Conservation (phyloP, 2,888 invertebrate species). For the Leptinotarsa tumamoca region DNA sequence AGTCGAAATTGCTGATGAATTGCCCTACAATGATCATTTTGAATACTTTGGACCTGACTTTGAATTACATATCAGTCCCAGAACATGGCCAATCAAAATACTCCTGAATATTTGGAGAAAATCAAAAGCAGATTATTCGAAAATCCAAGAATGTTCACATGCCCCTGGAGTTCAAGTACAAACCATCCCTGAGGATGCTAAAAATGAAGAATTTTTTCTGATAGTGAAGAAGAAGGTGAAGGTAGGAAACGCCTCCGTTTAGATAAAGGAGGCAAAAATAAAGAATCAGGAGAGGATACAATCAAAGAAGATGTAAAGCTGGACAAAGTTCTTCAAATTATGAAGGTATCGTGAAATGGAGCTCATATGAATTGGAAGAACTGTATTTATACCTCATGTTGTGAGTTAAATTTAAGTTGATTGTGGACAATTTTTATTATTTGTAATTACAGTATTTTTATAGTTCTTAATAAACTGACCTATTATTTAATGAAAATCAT, state of each 20-base stretch:
- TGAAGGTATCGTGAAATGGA: too few relatives aligned
- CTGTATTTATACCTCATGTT: too few relatives aligned
- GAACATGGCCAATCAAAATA: constrained; percentile 87
- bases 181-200: constrained; percentile 86
- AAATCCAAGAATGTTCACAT: constrained; percentile 96
- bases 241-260: constrained; percentile 81
- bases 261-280: constrained; percentile 69
- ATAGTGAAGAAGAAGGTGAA: constrained; percentile 91
- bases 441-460: constrained; percentile 5
- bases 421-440: background rate
- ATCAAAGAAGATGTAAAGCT: constrained; percentile 75
- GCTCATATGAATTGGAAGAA: too few relatives aligned
- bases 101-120: constrained; percentile 96
- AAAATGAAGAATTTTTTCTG: constrained; percentile 87
- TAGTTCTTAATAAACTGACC: constrained; percentile 87
- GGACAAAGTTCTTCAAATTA: constrained; percentile 57
- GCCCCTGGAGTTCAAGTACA: constrained; percentile 96
- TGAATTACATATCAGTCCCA: constrained; percentile 96
- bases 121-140: constrained; percentile 95
- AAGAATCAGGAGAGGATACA: constrained; percentile 62
- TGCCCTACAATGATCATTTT: constrained; percentile 99
- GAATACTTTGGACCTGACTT: constrained; percentile 99
- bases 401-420: background rate
- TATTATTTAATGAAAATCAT: constrained; percentile 74
- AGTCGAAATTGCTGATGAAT: constrained; percentile 97